Evolutionary conservation across 1,140 invertebrate genomes (phyloP), one percentile per base, ranked within the genome.

Genomic region (Lutraria rhynchaena): DNA sequence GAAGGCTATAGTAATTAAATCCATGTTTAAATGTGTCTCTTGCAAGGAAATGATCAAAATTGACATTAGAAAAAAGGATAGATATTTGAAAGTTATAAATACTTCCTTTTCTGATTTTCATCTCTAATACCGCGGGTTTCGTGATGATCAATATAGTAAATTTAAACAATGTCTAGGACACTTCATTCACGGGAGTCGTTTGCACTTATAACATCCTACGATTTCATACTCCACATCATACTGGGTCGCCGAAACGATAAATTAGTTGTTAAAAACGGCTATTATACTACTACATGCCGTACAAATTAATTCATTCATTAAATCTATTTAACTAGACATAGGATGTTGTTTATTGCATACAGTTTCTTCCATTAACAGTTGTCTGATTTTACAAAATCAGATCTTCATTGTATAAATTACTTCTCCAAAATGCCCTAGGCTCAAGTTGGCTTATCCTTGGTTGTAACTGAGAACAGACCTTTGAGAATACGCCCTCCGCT

Each of bases 341-440:
- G 41, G 35, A 33, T 60, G 49, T 75, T 29, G 57, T 75, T 75
- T 75, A 61, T 60, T 31, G 35, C 41, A 24, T 58, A 15, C 31
- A 24, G 55, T 46, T 17, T 35, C 22, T 75, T 75, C 35, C 49
- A 75, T 60, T 74, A 75, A 44, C 13, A 51, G 15, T 1, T 33
- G 13, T 75, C 71, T 41, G 24, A 75, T 75, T 60, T 75, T 57
- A 75, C 55, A 31, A 44, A 61, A 75, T 61, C 49, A 22, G 55
- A 60, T 75, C 24, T 75, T 61, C 27, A 41, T 75, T 75, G 35
- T 19, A 75, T 75, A 22, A 55, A 46, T 19, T 71, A 71, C 35
- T 71, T 27, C 27, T 44, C 15, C 22, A 51, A 51, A 51, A 51
- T 44, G 69, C 69, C 41, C 27, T 55, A 71, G 69, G 49, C 44